Conservation (phyloP, 2,113 vertebrate genomes). For the Saccopteryx leptura region DNA sequence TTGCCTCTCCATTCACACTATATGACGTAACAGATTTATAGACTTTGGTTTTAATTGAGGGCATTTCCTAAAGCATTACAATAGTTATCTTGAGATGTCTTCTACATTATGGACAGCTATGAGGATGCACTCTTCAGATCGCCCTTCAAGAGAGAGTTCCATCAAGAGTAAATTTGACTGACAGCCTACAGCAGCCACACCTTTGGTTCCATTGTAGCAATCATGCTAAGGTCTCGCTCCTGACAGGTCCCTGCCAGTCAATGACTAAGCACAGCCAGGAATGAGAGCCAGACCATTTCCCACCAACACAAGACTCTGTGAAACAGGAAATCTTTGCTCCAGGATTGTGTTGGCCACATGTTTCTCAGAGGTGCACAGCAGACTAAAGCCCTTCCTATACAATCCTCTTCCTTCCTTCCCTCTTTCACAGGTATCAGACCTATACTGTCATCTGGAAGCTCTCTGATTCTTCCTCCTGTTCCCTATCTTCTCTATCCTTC, state of each 20-base stretch:
- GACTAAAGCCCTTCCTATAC: too few species aligned
- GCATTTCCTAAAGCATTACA: not conserved
- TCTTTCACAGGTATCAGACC: not conserved
- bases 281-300: not conserved
- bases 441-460: not conserved
- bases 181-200: not conserved
- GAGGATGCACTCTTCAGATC: not conserved
- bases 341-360: not conserved
- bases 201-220: not conserved
- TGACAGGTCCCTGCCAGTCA: not conserved
- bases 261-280: not conserved
- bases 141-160: not conserved
- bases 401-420: not conserved
- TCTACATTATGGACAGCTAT: not conserved
- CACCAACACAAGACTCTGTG: not conserved
- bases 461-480: not conserved
- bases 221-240: not conserved
- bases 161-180: not conserved
- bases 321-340: not conserved
- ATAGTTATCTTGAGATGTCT: not conserved
- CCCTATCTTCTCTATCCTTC: not conserved
- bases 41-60: not conserved
- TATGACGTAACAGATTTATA: conserved; percentile 6
- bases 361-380: not conserved
- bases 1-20: not conserved